A percentile compares a stretch with the other conserved stretches of the same genome.
These are phyloP conservation scores for Boulengeromyrus knoepffleri DNA, from an alignment of 2,113 vertebrate genomes.

Conservation along the genomic window DNA sequence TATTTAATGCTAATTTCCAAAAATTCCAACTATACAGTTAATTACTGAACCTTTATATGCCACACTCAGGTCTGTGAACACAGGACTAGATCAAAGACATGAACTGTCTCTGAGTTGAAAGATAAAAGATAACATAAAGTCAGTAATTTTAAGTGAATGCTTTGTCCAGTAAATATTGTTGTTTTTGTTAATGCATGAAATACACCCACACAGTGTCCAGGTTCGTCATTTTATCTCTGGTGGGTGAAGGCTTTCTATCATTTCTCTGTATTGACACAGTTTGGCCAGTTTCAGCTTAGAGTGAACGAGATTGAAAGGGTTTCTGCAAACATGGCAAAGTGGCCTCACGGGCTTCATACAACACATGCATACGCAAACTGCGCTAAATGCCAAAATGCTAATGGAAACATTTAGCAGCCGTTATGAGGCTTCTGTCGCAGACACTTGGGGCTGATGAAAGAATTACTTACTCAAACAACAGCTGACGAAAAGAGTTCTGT, in stretches of 20 bases:
- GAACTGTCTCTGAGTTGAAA: background rate
- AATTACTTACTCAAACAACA: background rate
- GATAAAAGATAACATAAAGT: background rate
- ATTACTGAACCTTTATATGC: background rate
- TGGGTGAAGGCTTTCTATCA: background rate
- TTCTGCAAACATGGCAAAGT: background rate
- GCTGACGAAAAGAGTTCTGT: background rate
- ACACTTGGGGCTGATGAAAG: background rate
- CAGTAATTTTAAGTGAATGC: background rate
- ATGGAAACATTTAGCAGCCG: conserved; percentile 17
- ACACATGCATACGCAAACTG: conserved; percentile 6
- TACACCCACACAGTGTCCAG: background rate
- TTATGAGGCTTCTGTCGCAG: background rate
- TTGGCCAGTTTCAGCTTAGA: background rate
- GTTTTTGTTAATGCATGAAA: background rate
- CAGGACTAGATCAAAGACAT: background rate
- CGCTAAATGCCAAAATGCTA: conserved; percentile 24
- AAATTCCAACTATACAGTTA: background rate
- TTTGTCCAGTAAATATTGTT: background rate
- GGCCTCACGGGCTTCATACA: background rate
- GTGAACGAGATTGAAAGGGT: background rate
- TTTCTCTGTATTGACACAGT: background rate
- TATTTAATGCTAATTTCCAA: background rate
- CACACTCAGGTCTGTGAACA: background rate
- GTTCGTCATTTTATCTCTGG: background rate